A percentile compares a stretch with the other conserved stretches of the same genome.
These are phyloP conservation scores for Neopipo cinnamomea DNA, from an alignment of 2,113 vertebrate species.

Conservation along the genomic window DNA sequence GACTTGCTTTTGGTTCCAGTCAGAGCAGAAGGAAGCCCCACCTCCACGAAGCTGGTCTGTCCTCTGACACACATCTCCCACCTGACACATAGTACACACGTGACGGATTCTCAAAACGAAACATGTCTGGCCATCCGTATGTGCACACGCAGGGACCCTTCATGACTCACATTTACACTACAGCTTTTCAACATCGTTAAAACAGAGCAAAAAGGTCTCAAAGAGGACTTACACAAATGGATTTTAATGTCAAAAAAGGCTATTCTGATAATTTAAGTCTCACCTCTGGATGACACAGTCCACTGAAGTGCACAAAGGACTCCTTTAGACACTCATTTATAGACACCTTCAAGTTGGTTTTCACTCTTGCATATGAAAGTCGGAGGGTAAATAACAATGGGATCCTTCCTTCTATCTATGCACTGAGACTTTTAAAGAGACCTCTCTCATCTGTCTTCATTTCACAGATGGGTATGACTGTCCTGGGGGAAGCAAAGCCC, in stretches of 20 bases:
- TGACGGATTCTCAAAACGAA: not conserved
- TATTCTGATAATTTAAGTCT: not conserved
- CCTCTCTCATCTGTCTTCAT: not conserved
- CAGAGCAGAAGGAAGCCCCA: not conserved
- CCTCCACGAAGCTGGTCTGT: not conserved
- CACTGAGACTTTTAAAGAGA: not conserved
- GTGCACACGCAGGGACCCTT: not conserved
- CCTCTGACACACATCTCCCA: not conserved
- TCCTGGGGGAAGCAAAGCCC: not conserved
- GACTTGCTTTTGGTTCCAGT: not conserved
- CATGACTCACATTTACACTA: not conserved
- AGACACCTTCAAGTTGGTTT: not conserved
- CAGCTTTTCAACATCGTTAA: not conserved
- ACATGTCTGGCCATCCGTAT: fast-evolving
- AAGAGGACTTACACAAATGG: not conserved
- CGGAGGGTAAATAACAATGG: not conserved
- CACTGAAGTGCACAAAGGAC: not conserved
- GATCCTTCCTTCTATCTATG: not conserved
- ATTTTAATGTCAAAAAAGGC: not conserved
- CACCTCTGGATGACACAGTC: not conserved
- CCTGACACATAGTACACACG: fast-evolving
- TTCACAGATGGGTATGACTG: not conserved
- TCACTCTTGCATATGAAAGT: not conserved
- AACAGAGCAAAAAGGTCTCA: not conserved
- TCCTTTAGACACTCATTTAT: not conserved